Base-by-base conservation (phyloP, 2,797 vertebrate species). In the Hydrophis major region DNA sequence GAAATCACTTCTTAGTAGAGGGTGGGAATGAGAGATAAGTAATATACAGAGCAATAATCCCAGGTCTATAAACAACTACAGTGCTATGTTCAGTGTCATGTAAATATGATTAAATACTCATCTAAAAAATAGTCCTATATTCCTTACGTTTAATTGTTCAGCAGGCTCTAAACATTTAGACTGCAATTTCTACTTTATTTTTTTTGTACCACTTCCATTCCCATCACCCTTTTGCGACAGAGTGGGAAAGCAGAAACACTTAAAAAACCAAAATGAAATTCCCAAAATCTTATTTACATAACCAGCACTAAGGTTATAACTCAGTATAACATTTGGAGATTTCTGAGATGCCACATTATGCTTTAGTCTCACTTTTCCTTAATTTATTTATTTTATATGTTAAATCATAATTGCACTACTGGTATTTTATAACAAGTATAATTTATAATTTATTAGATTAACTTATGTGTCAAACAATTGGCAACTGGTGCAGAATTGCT, bases 71-170 rank as follows among this genome's bases (percentile, higher is more conserved):
- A 63, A 87, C 69, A 69, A 22, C 32, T 27, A 61, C 22, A 86
- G 14, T 63, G 32, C 47, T 86, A 27, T 63, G 50, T 18, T 86
- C 89, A 60, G 22, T 32, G 42, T 89, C 89, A 86, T 47, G 25
- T 27, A 18, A 89, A 94, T n/a, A 86, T 59, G 89, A 42, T 61
- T 93, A 93, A 93, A 63, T 32, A 91, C 47, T 86, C 87, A 89
- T 88, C 83, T 89, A 50, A 88, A 86, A 91, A 91, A 91, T 61
- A 27, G 28, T 55, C n/a, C 86, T 61, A 56, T 69, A 32, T 32
- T 88, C n/a, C 87, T 88, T 12, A 63, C 57, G 57, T n/a, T 69
- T 69, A 61, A 28, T 37, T 91, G 47, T 88, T 91, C n/a, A n/a
- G 25, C 25, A 61, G 25, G 6, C 47, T 56, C 61, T 57, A 88